Base-by-base conservation (phyloP, 2,888 invertebrate genomes). In the Habrosyne pyritoides region DNA sequence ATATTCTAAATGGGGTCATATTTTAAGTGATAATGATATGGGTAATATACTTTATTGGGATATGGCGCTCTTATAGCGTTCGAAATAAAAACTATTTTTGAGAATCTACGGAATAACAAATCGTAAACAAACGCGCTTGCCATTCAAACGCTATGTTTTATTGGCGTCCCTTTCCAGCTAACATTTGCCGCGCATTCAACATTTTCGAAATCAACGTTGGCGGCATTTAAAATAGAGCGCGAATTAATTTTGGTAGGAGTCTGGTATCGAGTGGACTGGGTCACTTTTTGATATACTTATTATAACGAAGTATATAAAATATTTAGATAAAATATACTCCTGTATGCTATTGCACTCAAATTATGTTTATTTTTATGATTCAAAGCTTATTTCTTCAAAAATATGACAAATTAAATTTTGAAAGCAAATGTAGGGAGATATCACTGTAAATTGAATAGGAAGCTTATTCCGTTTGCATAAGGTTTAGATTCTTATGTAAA, bases 151-250 rank as follows among this genome's bases (percentile, higher is more conserved):
- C 81, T 81, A 83, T 91, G 91, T 92, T 91, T 92, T 91, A 91
- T 91, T 89, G 89, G 89, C 87, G 73, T 92, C 91, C 87, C 91
- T 91, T 88, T 92, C 91, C 73, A 84, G 77, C 91, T 68, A 75
- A 81, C 81, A 79, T 86, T 91, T 91, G 82, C 89, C 91, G 91
- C 91, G 91, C 89, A 89, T 92, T 89, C 88, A 79, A 80, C 69
- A 75, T 81, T 89, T 87, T 88, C 82, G 79, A 86, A 88, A 79
- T 78, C 78, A 84, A 90, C 88, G 91, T 90, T 90, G 90, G 89
- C 91, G 89, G 90, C 83, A 88, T 91, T 92, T 84, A 83, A 91
- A 91, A 86, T 87, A 82, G 74, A 86, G 89, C 91, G 91, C 90
- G 90, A 89, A 81, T 84, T 77, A 79, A 86, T 85, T 91, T 91